Evolutionary conservation across 2,113 vertebrate species (phyloP).

Genomic region (Anoura caudifer): DNA sequence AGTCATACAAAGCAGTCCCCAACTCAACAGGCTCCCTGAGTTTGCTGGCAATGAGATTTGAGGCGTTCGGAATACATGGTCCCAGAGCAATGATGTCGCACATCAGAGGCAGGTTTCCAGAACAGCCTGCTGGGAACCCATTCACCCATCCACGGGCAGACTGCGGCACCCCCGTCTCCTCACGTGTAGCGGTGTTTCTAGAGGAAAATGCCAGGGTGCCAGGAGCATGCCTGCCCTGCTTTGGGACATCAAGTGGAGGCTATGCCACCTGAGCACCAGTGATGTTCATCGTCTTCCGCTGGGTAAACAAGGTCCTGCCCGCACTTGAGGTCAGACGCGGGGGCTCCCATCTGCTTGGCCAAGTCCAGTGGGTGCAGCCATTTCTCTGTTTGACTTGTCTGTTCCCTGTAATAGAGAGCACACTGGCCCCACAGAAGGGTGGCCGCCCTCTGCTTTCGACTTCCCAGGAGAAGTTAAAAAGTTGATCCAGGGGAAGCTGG

Average conservation of each 20-base stretch:
- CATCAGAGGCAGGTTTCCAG: neutral
- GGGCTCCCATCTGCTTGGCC: neutral
- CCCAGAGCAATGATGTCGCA: neutral
- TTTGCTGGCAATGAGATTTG: neutral
- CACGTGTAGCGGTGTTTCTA: neutral
- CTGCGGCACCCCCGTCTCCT: neutral
- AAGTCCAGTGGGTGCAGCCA: neutral
- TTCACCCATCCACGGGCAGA: neutral
- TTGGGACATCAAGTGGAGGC: neutral
- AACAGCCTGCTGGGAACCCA: neutral
- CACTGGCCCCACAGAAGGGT: accelerated
- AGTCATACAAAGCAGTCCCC: neutral
- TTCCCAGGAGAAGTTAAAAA: no score
- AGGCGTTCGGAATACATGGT: neutral
- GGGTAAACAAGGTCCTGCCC: neutral
- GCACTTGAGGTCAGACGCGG: neutral
- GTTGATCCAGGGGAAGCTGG: neutral
- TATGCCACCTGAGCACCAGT: neutral
- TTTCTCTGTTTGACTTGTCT: neutral
- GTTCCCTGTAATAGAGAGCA: neutral
- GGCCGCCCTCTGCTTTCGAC: neutral
- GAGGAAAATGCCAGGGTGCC: neutral
- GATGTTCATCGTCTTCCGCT: neutral
- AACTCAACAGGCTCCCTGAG: neutral
- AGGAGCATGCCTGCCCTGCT: neutral